phyloP scores from a whole-genome alignment of 1,140 invertebrate genomes.

The Carposina sasakii region DNA sequence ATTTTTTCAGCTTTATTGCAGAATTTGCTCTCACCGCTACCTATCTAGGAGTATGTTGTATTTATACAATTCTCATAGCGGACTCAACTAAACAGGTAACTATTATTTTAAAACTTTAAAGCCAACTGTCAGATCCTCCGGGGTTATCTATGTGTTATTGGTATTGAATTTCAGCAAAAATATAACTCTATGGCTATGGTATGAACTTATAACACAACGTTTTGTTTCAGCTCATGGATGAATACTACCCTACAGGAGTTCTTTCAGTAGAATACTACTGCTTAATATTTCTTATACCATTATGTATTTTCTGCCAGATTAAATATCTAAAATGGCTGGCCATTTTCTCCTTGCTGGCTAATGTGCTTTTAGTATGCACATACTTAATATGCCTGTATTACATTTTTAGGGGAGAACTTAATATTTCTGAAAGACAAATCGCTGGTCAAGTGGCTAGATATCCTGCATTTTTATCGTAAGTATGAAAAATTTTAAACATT shows the following conservation, averaged over 20 bases:
- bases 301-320: conserved; percentile 77
- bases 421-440: conserved; percentile 65
- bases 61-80: conserved; percentile 85
- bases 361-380: conserved; percentile 78
- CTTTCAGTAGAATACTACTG: conserved; percentile 73
- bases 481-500: too few species aligned
- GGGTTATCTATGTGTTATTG: too few species aligned
- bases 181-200: too few species aligned
- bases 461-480: conserved; percentile 64
- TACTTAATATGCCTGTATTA: conserved; percentile 83
- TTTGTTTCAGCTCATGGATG: conserved; percentile 66
- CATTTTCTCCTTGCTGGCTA: conserved; percentile 82
- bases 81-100: conserved; percentile 73
- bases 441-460: conserved; percentile 46
- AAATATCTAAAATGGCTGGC: conserved; percentile 82
- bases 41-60: conserved; percentile 81
- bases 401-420: conserved; percentile 74
- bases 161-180: too few species aligned
- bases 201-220: too few species aligned
- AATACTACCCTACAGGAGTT: conserved; percentile 45
- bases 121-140: too few species aligned
- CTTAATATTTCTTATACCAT: conserved; percentile 74
- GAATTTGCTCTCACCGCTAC: conserved; percentile 77
- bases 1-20: conserved; percentile 74
- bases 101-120: not conserved